Evolutionary conservation across 1,140 invertebrate genomes (phyloP).

Genomic region (Arion vulgaris): DNA sequence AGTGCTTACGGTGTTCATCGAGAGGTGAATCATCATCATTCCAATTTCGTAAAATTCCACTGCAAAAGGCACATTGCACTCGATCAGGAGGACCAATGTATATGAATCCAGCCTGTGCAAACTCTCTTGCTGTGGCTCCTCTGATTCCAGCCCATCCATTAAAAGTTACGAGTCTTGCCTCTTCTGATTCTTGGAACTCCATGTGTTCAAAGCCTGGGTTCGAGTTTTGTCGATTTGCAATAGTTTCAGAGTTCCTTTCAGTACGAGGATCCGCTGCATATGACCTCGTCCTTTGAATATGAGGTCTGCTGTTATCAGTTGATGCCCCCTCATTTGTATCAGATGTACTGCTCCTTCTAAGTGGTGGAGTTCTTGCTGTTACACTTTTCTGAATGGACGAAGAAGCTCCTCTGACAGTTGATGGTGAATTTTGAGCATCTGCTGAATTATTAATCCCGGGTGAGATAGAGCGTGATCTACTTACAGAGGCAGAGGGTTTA

Average conservation of each 20-base stretch:
- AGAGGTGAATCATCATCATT: constrained; percentile 82
- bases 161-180: constrained; percentile 29
- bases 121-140: constrained; percentile 80
- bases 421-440: not conserved
- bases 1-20: constrained; percentile 82
- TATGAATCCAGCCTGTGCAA: constrained; percentile 80
- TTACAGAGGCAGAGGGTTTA: not conserved
- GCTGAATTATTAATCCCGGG: not conserved
- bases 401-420: not conserved
- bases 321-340: not conserved
- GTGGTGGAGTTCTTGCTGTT: not conserved
- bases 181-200: constrained; percentile 30
- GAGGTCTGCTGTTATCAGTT: not conserved
- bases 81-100: constrained; percentile 73
- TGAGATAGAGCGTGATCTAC: not conserved
- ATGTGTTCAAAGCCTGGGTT: constrained; percentile 14
- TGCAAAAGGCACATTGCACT: constrained; percentile 89
- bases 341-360: constrained; percentile 30
- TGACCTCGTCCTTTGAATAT: constrained; percentile 23
- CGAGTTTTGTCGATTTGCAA: constrained; percentile 36
- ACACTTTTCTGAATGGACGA: not conserved
- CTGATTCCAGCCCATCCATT: constrained; percentile 15
- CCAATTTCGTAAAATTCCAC: constrained; percentile 83
- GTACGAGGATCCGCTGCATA: constrained; percentile 13
- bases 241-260: constrained; percentile 29